Percentiles rank a stretch among this genome's conserved stretches.
Evolutionary conservation across 2,888 invertebrate genomes (phyloP).

Genomic region (Torymus texanus): DNA sequence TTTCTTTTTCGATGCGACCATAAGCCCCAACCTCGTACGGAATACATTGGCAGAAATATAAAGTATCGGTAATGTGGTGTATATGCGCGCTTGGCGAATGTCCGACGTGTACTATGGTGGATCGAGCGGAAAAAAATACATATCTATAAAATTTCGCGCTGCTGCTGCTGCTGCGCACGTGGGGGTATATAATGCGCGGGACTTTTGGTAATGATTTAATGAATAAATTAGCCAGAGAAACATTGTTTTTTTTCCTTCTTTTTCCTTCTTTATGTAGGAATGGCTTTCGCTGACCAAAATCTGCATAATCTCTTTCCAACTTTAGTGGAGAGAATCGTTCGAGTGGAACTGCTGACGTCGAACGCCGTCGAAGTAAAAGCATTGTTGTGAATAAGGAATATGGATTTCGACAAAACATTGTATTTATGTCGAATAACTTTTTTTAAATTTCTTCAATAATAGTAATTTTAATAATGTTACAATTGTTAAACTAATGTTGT

Average conservation of each 20-base stretch:
- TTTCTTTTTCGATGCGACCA: slow-evolving; percentile 44
- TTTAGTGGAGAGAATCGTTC: slow-evolving; percentile 8
- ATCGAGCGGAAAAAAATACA: slow-evolving; percentile 29
- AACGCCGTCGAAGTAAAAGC: not conserved
- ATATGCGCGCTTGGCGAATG: not conserved
- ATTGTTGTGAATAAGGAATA: not conserved
- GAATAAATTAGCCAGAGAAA: slow-evolving; percentile 50
- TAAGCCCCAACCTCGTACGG: slow-evolving; percentile 4
- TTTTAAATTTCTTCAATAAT: too few species aligned
- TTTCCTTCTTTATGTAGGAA: slow-evolving; percentile 14
- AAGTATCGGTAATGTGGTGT: slow-evolving; percentile 44
- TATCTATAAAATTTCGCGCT: slow-evolving; percentile 30
- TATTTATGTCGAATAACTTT: too few species aligned
- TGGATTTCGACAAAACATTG: too few species aligned
- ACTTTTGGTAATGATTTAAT: slow-evolving; percentile 52
- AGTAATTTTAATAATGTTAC: too few species aligned
- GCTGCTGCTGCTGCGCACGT: not conserved
- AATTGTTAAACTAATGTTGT: too few species aligned
- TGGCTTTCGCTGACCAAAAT: slow-evolving; percentile 31
- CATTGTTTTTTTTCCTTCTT: not conserved
- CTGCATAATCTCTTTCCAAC: slow-evolving; percentile 38
- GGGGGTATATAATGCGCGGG: slow-evolving; percentile 10
- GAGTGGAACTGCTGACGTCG: slow-evolving; percentile 16
- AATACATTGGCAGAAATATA: slow-evolving; percentile 52
- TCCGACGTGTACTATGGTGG: slow-evolving; percentile 14